These are phyloP conservation scores for Miopithecus talapoin DNA, from an alignment of 2,797 vertebrate genomes.

Conservation along the genomic window DNA sequence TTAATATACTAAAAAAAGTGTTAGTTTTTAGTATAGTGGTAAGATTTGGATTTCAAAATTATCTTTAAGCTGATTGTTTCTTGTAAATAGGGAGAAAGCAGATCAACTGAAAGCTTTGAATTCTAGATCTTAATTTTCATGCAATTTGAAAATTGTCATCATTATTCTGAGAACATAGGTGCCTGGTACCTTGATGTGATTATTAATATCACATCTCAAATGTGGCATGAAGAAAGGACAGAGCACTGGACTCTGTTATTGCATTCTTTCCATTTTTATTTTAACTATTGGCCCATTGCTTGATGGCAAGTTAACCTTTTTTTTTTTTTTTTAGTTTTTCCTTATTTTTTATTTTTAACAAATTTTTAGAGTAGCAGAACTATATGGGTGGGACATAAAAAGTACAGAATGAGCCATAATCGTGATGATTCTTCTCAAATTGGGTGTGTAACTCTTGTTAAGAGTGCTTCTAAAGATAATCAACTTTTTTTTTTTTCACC, in stretches of 20 bases:
- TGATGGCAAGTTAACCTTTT: neutral
- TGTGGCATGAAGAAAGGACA: neutral
- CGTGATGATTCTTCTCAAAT: neutral
- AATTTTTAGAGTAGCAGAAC: conserved; percentile 20
- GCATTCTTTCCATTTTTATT: neutral
- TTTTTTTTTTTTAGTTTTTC: neutral
- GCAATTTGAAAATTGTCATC: neutral
- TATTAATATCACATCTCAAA: neutral
- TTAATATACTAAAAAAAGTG: neutral
- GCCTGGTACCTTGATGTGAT: neutral
- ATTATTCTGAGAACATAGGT: neutral
- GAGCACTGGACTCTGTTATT: neutral
- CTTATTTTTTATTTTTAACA: neutral
- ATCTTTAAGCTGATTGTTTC: neutral
- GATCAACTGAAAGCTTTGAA: neutral
- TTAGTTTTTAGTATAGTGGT: neutral
- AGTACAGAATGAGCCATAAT: neutral
- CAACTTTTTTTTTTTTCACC: neutral
- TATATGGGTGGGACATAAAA: neutral
- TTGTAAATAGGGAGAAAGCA: neutral
- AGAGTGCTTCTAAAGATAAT: neutral
- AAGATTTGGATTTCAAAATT: neutral
- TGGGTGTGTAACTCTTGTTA: neutral
- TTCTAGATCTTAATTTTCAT: neutral
- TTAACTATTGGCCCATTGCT: neutral